Base-by-base conservation (phyloP, 37 sponge, comb jelly and placozoan species). In the Bolinopsis microptera region DNA sequence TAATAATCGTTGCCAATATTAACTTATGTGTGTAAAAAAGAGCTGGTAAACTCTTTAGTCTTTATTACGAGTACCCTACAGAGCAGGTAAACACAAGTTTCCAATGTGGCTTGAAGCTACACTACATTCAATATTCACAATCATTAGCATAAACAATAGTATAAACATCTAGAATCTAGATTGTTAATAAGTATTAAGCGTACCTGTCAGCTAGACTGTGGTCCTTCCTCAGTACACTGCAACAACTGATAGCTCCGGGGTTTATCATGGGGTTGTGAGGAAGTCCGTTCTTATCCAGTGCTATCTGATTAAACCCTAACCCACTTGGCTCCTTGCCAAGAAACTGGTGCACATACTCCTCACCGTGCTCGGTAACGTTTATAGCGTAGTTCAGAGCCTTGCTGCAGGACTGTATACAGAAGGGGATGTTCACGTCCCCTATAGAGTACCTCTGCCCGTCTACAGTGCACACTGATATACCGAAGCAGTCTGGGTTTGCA, bases 381-480 rank as follows among this genome's bases (percentile, higher is more conserved):
- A 82, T 37, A 24, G 83, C 94, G 69, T 93, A 93, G 35, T 34
- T 90, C n/a, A 93, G 48, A 34, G 86, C 68, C 35, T 93, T 93
- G 68, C 82, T 88, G 35, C 94, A 93, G 0, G 94, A 90, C 69
- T 93, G 94, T 28, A 39, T 67, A 34, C 83, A 80, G 31, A 82
- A 93, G 28, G 35, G 34, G 21, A 68, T 40, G 28, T 93, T 23
- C 9, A 16, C 36, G 33, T 93, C 88, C 22, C 94, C 94, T 26
- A 37, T 82, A 1, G 94, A 30, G n/a, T 26, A 96, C 95, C 95
- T 95, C 92, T 97, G 97, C 37, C 97, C 97, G 83, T 94, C 94
- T 0, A 96, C 92, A 16, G 97, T 96, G 94, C 96, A 96, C 13
- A 97, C 70, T 34, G 96, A 94, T 5, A 96, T 94, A 0, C 94